These are phyloP conservation scores for Heterotis niloticus DNA, from an alignment of 2,113 vertebrate species.

Conservation along the genomic window DNA sequence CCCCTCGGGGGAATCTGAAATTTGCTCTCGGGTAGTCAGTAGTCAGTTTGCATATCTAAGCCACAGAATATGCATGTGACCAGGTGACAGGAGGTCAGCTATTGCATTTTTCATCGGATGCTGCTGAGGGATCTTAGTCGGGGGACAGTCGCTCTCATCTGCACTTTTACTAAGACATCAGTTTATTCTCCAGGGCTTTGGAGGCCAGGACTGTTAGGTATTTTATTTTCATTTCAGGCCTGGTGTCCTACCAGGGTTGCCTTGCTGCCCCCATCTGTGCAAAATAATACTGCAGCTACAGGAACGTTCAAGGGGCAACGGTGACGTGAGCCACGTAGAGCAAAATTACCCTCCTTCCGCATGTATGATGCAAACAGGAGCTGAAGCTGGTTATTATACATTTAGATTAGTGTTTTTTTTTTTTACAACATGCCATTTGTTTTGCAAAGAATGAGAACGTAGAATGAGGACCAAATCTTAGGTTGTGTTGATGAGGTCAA, in stretches of 20 bases:
- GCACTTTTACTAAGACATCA: not conserved
- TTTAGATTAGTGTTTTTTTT: too few relatives aligned
- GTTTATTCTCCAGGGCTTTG: not conserved
- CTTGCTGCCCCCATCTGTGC: slow-evolving; percentile 15
- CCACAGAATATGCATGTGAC: not conserved
- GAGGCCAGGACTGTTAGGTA: not conserved
- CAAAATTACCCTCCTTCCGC: too few relatives aligned
- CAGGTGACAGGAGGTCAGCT: slow-evolving; percentile 24
- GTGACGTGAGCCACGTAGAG: too few relatives aligned
- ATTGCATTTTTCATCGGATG: not conserved
- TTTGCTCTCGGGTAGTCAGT: not conserved
- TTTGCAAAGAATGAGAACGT: too few relatives aligned
- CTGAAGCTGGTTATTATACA: too few relatives aligned
- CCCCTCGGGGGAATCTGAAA: not conserved
- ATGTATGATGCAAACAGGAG: too few relatives aligned
- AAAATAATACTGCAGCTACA: not conserved
- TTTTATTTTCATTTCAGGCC: not conserved
- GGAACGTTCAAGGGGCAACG: too few relatives aligned
- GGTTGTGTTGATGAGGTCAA: too few relatives aligned
- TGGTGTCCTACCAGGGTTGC: not conserved
- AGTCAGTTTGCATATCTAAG: slow-evolving; percentile 12
- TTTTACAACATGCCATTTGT: too few relatives aligned
- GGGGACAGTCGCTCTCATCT: not conserved
- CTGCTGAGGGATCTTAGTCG: not conserved
- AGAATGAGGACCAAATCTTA: too few relatives aligned